phyloP scores from a whole-genome alignment of 2,888 invertebrate species.

The Boloria euphrosyne region DNA sequence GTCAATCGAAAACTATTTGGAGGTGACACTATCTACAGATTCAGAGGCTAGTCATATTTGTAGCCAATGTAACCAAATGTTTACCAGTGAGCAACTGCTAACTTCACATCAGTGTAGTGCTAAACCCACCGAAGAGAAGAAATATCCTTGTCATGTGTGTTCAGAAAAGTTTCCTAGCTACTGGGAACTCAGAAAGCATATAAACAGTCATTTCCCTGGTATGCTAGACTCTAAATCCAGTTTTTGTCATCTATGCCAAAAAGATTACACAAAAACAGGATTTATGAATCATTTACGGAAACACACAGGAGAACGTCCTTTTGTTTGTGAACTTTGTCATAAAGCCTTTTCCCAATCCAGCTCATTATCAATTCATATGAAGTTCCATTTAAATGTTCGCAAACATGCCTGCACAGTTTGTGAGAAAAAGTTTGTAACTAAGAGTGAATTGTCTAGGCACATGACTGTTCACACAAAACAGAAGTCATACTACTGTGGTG shows the following conservation, averaged over 20 bases:
- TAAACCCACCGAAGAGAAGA: slow-evolving; percentile 76
- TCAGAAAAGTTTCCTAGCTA: slow-evolving; percentile 78
- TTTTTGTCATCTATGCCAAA: slow-evolving; percentile 80
- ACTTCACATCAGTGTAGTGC: slow-evolving; percentile 72
- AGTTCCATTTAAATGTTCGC: slow-evolving; percentile 78
- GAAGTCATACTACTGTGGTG: slow-evolving; percentile 79
- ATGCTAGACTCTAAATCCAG: slow-evolving; percentile 80
- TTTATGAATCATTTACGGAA: slow-evolving; percentile 80
- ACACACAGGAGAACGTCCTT: slow-evolving; percentile 78
- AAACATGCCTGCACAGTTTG: slow-evolving; percentile 80
- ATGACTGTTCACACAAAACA: slow-evolving; percentile 81
- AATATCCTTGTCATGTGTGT: slow-evolving; percentile 79
- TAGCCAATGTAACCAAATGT: slow-evolving; percentile 78
- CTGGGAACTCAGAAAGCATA: slow-evolving; percentile 78
- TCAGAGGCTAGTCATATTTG: slow-evolving; percentile 79
- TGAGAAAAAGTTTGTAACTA: slow-evolving; percentile 81
- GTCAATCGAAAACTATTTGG: slow-evolving; percentile 80
- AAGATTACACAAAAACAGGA: slow-evolving; percentile 80
- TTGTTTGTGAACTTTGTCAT: slow-evolving; percentile 79
- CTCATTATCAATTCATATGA: slow-evolving; percentile 80
- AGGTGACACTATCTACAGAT: slow-evolving; percentile 78
- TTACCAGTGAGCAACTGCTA: slow-evolving; percentile 71
- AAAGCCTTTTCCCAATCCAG: slow-evolving; percentile 80
- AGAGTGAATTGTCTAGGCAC: slow-evolving; percentile 80
- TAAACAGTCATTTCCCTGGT: slow-evolving; percentile 78